phyloP scores from a whole-genome alignment of 2,113 vertebrate genomes.

The Sphaerodactylus townsendi region DNA sequence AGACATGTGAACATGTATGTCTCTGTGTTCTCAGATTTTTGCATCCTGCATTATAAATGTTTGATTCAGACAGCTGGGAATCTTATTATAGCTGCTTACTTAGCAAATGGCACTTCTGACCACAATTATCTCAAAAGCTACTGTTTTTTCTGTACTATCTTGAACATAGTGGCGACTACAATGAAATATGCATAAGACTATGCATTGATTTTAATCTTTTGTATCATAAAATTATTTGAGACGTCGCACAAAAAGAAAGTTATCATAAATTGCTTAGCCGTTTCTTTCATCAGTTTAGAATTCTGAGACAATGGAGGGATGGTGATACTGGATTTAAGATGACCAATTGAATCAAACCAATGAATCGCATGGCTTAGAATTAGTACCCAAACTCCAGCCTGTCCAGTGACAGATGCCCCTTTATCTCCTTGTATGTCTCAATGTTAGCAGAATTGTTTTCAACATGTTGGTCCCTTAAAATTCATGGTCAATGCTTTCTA shows the following conservation, averaged over 20 bases:
- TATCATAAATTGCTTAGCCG: background rate
- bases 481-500: background rate
- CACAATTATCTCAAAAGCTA: too few species aligned
- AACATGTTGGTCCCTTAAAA: background rate
- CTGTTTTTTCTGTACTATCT: too few species aligned
- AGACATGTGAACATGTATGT: too few species aligned
- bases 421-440: background rate
- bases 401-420: background rate
- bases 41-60: background rate
- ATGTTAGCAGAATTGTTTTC: background rate
- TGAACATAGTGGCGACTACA: background rate
- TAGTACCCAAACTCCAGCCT: background rate
- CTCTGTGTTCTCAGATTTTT: too few species aligned
- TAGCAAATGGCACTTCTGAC: background rate
- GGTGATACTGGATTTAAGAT: background rate
- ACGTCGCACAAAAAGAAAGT: background rate
- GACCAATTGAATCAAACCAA: background rate
- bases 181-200: background rate
- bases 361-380: background rate
- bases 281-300: background rate
- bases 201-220: background rate
- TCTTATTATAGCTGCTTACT: background rate
- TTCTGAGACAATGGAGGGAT: background rate
- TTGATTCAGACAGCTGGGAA: background rate
- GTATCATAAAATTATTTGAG: background rate